Conservation (phyloP, 1,140 invertebrate species). For the Trichonephila clavipes region DNA sequence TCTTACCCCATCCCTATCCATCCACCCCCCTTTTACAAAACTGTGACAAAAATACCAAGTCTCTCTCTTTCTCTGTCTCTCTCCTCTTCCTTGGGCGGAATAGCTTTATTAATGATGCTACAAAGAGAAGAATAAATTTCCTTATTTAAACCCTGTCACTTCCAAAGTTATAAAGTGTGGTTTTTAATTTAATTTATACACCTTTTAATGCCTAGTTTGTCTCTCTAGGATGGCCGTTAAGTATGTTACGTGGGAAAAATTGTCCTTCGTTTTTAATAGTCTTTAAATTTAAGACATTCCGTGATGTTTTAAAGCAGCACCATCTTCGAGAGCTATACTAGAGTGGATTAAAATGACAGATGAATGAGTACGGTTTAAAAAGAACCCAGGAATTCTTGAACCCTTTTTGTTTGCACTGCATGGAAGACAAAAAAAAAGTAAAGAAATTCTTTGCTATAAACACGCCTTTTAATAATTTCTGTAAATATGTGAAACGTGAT, state of each 20-base stretch:
- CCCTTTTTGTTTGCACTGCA: not conserved
- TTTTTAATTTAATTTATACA: constrained; percentile 76
- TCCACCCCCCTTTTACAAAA: not conserved
- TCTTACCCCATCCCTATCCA: not conserved
- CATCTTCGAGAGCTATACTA: not conserved
- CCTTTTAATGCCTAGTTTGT: constrained; percentile 44
- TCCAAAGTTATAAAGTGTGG: constrained; percentile 67
- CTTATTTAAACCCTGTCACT: constrained; percentile 54
- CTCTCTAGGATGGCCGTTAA: constrained; percentile 15
- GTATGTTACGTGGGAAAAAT: constrained; percentile 34
- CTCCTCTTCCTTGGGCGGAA: constrained; percentile 24
- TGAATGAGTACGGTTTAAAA: constrained; percentile 8
- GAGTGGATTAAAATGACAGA: constrained; percentile 23
- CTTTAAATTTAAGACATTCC: constrained; percentile 49
- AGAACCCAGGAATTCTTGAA: not conserved
- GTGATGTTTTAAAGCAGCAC: constrained; percentile 11
- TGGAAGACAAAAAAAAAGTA: not conserved
- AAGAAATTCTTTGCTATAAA: not conserved
- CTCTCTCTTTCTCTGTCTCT: not conserved
- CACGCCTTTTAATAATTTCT: not conserved
- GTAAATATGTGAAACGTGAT: not conserved
- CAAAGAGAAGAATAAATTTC: constrained; percentile 70
- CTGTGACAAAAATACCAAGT: constrained; percentile 74
- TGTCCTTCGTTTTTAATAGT: constrained; percentile 27
- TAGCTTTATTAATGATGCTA: constrained; percentile 75